Evolutionary conservation across 2,888 invertebrate genomes (phyloP), one percentile per base, ranked within the genome.

Genomic region (Cyclophora punctaria): DNA sequence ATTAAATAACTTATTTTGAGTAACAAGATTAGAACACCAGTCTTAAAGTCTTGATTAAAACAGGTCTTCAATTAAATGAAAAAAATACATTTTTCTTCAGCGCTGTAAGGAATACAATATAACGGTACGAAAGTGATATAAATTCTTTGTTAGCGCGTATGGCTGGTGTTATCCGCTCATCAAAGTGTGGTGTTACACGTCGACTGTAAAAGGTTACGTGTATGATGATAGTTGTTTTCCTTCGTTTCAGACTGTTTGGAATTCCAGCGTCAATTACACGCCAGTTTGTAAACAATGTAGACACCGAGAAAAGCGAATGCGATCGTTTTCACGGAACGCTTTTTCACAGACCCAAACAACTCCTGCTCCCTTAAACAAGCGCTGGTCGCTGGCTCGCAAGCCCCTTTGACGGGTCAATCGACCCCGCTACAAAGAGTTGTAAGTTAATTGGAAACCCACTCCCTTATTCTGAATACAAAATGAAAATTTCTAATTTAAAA

Each of bases 221-320:
- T 60, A 63, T 62, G 64, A 66, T 66, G 64, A 63, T 60, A 58
- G 64, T 67, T 78, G 80, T 81, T 83, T 82, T 78, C 77, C 71
- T 77, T 77, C 69, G 69, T 65, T 73, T 66, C 67, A 64, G 70
- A 52, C 71, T 60, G 83, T 81, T 84, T 82, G 73, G 71, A 78
- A 86, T 83, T 83, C 81, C 70, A 75, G 65, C 67, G 76, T 79
- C 80, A 83, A 82, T 83, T 84, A 82, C 80, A 78, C 68, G 73
- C 66, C 69, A 83, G 79, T 84, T 85, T 83, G 78, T 83, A 83
- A 80, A 83, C 78, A 83, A 59, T 60, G 58, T 60, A 69, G 78
- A 78, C 76, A 78, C 67, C 63, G 67, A 62, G 66, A 62, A 73
- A 67, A 60, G 66, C 64, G 59, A 66, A 68, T 64, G 65, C 67